Conservation (phyloP, 2,113 vertebrate species). For the Speoplatyrhinus poulsoni region DNA sequence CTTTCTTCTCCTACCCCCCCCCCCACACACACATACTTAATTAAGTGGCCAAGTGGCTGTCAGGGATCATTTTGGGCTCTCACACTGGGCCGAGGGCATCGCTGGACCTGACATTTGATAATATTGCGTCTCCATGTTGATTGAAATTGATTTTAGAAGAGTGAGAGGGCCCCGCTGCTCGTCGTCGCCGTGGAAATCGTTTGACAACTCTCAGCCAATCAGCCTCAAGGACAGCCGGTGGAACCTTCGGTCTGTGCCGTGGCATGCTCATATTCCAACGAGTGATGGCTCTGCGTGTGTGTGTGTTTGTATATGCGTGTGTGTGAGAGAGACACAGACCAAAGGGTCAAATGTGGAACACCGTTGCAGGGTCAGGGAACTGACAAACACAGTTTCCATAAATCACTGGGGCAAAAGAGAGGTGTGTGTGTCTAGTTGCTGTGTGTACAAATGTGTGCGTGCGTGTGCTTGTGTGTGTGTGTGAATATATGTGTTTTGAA, state of each 20-base stretch:
- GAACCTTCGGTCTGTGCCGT: conserved; percentile 64
- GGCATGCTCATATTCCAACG: conserved; percentile 79
- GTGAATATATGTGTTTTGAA: conserved; percentile 6
- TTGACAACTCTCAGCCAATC: conserved; percentile 88
- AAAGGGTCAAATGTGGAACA: conserved; percentile 54
- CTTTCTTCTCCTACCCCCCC: conserved; percentile 53
- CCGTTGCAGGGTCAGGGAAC: conserved; percentile 75
- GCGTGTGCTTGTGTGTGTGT: neutral
- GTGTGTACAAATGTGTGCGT: too few relatives aligned
- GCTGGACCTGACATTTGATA: conserved; percentile 99
- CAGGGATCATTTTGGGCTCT: conserved; percentile 93
- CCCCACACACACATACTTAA: conserved; percentile 69
- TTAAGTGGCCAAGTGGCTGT: conserved; percentile 99
- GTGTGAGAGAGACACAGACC: conserved; percentile 10
- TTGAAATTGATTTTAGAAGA: conserved; percentile 96
- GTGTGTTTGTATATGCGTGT: conserved; percentile 23
- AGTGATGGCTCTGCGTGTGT: conserved; percentile 68
- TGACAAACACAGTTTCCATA: conserved; percentile 73
- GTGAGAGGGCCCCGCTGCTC: conserved; percentile 46
- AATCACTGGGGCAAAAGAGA: conserved; percentile 65
- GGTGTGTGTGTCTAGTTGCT: neutral
- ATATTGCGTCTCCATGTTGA: conserved; percentile 97
- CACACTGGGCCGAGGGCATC: conserved; percentile 80
- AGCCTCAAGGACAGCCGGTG: conserved; percentile 85
- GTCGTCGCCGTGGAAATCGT: conserved; percentile 63